phyloP scores from a whole-genome alignment of 2,888 invertebrate species.

The Drosophila mayaguana region DNA sequence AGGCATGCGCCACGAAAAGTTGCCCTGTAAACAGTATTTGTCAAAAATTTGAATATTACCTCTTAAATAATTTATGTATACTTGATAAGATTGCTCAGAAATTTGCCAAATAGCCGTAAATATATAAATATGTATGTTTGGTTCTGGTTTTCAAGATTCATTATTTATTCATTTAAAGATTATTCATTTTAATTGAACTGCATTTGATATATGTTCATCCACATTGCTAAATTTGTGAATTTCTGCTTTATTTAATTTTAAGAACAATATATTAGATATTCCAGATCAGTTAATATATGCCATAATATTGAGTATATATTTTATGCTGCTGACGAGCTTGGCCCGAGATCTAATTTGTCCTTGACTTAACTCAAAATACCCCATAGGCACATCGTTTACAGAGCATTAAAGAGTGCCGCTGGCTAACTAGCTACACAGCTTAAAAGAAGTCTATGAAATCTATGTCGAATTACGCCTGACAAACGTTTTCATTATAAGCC shows the following conservation, averaged over 20 bases:
- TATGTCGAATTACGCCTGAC: constrained; percentile 69
- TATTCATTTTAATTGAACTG: too few species aligned
- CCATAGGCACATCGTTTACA: background rate
- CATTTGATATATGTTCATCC: background rate
- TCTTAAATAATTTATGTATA: background rate
- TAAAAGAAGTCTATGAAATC: constrained; percentile 53
- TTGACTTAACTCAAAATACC: background rate
- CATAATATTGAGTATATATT: background rate
- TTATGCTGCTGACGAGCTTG: background rate
- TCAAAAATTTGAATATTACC: background rate
- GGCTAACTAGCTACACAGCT: constrained; percentile 2
- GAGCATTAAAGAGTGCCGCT: constrained; percentile 32
- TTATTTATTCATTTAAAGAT: background rate
- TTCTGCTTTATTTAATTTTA: background rate
- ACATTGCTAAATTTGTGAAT: background rate
- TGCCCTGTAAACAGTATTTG: constrained; percentile 14
- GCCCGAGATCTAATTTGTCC: background rate
- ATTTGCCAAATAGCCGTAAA: background rate
- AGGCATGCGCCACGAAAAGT: background rate
- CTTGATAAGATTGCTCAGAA: background rate
- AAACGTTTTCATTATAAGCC: constrained; percentile 68
- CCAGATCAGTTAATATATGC: background rate
- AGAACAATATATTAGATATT: background rate
- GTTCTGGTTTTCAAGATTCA: background rate
- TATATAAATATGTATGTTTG: background rate